phyloP scores from a whole-genome alignment of 2,888 invertebrate species.

The Pachymerium ferrugineum region DNA sequence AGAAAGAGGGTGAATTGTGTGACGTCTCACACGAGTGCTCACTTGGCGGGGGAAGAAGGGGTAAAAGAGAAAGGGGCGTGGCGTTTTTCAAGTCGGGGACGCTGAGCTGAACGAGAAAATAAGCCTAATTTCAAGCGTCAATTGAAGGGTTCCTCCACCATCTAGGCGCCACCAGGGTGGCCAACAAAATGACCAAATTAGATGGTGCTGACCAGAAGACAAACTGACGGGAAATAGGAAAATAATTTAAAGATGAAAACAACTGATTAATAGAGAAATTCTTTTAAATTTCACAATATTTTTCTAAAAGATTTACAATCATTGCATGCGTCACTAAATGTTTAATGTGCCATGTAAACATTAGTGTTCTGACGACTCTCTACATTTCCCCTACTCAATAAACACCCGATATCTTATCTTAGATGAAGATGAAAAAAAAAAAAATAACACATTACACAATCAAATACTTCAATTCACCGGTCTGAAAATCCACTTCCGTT shows the following conservation, averaged over 20 bases:
- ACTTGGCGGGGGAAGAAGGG: not conserved
- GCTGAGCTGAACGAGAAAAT: slow-evolving; percentile 27
- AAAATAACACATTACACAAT: not conserved
- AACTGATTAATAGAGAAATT: too few relatives aligned
- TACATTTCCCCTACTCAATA: slow-evolving; percentile 20
- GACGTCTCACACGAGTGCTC: slow-evolving; percentile 14
- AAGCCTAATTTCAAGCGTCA: slow-evolving; percentile 25
- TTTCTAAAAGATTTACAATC: too few relatives aligned
- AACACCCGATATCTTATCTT: slow-evolving; percentile 11
- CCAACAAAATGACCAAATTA: slow-evolving; percentile 22
- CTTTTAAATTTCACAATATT: too few relatives aligned
- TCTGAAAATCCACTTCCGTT: not conserved
- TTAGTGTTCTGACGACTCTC: slow-evolving; percentile 17
- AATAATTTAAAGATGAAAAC: not conserved
- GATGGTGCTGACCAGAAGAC: slow-evolving; percentile 16
- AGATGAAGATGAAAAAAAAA: not conserved
- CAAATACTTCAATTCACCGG: not conserved
- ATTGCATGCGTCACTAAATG: slow-evolving; percentile 25
- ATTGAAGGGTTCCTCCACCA: slow-evolving; percentile 14
- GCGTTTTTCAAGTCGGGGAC: slow-evolving; percentile 21
- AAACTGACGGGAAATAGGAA: not conserved
- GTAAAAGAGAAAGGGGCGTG: slow-evolving; percentile 13
- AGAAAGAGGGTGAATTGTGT: not conserved
- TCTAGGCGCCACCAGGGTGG: slow-evolving; percentile 22
- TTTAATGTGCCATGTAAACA: slow-evolving; percentile 17